Evolutionary conservation across 1,140 invertebrate genomes (phyloP).

Genomic region (Drosophila asahinai): DNA sequence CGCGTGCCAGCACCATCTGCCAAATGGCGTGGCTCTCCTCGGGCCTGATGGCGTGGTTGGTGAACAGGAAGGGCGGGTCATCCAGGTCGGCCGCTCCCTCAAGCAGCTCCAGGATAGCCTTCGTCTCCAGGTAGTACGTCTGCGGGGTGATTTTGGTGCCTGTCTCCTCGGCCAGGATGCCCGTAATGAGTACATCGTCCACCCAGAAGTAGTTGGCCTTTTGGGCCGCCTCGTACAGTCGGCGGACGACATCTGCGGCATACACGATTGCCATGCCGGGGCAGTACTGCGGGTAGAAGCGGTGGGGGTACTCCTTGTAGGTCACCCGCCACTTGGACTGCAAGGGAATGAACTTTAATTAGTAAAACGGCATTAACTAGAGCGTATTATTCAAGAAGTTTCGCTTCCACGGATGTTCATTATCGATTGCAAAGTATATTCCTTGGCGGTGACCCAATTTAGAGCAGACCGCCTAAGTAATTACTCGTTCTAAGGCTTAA

Average conservation of each 20-base stretch:
- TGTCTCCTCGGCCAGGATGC: slow-evolving; percentile 88
- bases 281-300: slow-evolving; percentile 90
- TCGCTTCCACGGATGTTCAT: neutral
- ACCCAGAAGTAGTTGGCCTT: slow-evolving; percentile 92
- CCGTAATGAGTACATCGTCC: slow-evolving; percentile 93
- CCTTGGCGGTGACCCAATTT: neutral
- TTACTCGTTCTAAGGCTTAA: neutral
- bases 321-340: slow-evolving; percentile 92
- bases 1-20: slow-evolving; percentile 54
- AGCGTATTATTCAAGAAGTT: slow-evolving; percentile 6
- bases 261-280: slow-evolving; percentile 91
- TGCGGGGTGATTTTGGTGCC: slow-evolving; percentile 87
- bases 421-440: neutral
- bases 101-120: slow-evolving; percentile 64
- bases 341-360: neutral
- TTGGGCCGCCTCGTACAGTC: slow-evolving; percentile 89
- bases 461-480: neutral
- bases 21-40: slow-evolving; percentile 86
- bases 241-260: slow-evolving; percentile 89
- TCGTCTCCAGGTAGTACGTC: slow-evolving; percentile 85
- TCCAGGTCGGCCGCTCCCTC: slow-evolving; percentile 59
- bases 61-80: slow-evolving; percentile 86
- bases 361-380: neutral
- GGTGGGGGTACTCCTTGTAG: slow-evolving; percentile 88
- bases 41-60: slow-evolving; percentile 86